Percentiles rank a stretch among this genome's conserved stretches.
Evolutionary conservation across 2,797 vertebrate species (phyloP).

Genomic region (Catostomus latipinnis): DNA sequence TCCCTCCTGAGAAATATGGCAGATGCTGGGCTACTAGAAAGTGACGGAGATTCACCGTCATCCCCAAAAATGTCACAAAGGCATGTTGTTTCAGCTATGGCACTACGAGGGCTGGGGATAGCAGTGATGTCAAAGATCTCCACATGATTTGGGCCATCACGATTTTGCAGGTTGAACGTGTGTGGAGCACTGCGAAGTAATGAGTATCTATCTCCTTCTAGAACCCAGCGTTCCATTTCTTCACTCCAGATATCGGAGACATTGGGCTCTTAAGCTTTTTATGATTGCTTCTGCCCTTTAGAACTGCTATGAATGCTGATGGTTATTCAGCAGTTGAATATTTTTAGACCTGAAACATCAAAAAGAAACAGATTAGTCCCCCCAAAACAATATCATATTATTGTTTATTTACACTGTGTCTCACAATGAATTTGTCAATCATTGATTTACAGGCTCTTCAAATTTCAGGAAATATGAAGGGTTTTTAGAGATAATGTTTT

Average conservation of each 20-base stretch:
- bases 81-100: conserved; percentile 82
- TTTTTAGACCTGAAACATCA: conserved; percentile 46
- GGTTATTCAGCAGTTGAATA: conserved; percentile 25
- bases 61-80: conserved; percentile 85
- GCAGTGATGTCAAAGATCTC: conserved; percentile 83
- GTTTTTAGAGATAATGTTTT: not conserved
- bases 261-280: conserved; percentile 65
- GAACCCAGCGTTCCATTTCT: conserved; percentile 84
- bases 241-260: conserved; percentile 68
- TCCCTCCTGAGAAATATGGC: conserved; percentile 65
- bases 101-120: conserved; percentile 70
- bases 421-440: not conserved
- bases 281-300: not conserved
- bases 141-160: conserved; percentile 79
- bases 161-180: conserved; percentile 73
- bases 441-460: not conserved
- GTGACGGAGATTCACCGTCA: conserved; percentile 72
- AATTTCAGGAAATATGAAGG: not conserved
- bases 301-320: not conserved
- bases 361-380: not conserved
- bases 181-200: conserved; percentile 75
- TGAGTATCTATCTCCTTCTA: conserved; percentile 80
- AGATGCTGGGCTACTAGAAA: conserved; percentile 73
- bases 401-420: not conserved
- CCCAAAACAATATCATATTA: not conserved